Conservation (phyloP, 2,888 invertebrate species). For the Calephelis perditalis region DNA sequence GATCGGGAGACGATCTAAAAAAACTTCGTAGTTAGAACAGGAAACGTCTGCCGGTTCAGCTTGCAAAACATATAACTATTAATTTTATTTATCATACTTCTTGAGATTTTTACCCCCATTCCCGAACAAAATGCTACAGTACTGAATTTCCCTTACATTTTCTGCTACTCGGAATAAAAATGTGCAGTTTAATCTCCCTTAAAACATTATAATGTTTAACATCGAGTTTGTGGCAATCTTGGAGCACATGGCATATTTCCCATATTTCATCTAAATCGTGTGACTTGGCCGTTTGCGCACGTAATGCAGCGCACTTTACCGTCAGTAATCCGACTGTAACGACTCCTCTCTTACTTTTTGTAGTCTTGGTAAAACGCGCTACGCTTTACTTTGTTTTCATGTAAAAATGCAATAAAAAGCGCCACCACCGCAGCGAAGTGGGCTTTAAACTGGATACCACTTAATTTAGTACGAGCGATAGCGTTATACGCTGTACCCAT, state of each 20-base stretch:
- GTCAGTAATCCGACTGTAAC: constrained; percentile 49
- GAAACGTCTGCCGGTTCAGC: no score
- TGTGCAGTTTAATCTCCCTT: no score
- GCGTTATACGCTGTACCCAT: constrained; percentile 38
- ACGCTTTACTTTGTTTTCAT: constrained; percentile 24
- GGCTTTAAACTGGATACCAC: constrained; percentile 21
- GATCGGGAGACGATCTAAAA: no score
- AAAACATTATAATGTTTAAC: constrained; percentile 26
- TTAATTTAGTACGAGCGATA: constrained; percentile 31
- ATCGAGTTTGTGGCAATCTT: constrained; percentile 32
- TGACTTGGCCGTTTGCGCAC: constrained; percentile 50
- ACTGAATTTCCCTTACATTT: no score
- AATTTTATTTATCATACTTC: no score
- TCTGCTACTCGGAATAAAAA: no score
- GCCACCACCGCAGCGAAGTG: constrained; percentile 18
- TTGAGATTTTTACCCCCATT: no score
- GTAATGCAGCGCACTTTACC: constrained; percentile 59
- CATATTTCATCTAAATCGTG: constrained; percentile 61
- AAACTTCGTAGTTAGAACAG: no score
- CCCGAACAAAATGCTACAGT: no score
- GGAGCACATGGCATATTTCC: constrained; percentile 42
- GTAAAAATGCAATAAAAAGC: constrained; percentile 28
- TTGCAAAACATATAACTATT: no score
- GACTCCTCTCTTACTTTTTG: constrained; percentile 35
- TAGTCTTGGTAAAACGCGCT: constrained; percentile 23